Evolutionary conservation across 2,888 invertebrate species (phyloP), one percentile per base, ranked within the genome.

Genomic region (Chirona hameri): DNA sequence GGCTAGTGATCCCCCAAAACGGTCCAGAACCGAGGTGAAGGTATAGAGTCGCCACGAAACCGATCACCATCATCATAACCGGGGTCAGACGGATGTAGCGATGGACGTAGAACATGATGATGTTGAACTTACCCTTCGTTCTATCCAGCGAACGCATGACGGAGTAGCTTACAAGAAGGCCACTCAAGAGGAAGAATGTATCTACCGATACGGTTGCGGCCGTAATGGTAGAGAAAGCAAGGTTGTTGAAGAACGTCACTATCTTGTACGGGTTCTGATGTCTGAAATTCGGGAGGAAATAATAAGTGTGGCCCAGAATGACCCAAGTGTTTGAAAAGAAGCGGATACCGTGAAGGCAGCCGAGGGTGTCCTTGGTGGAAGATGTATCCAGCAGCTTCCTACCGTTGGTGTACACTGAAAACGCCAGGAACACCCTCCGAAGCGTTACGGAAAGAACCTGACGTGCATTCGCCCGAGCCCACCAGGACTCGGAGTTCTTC

Each of bases 31-130:
- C 69, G 27, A 69, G 69, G 27, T 69, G 29, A 15, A 69, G 12
- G 69, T 69, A 69, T 2, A 69, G 69, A 2, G 69, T 69, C 14
- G 69, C 27, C 27, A 69, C 69, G 27, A 69, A 69, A 9, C 27
- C 69, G 69, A 69, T 29, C 14, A 69, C 27, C 27, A 29, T 29
- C 69, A 69, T 69, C 69, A 69, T 69, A 12, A 69, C 69, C 12
- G 69, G 69, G 9, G 69, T 69, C 69, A 69, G 69, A 3, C 69
- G 69, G 69, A 69, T 69, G 69, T 69, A 69, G 12, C 69, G 69
- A 27, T 69, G 69, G 5, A 69, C 69, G 69, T 69, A 69, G 29
- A 69, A 69, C 69, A 69, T 69, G 27, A 27, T 12, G 9, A 27
- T 29, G 69, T 29, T 69, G 29, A 69, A 69, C 69, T 69, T 27